Conservation (phyloP, 2,113 vertebrate genomes). For the Tor tambroides region DNA sequence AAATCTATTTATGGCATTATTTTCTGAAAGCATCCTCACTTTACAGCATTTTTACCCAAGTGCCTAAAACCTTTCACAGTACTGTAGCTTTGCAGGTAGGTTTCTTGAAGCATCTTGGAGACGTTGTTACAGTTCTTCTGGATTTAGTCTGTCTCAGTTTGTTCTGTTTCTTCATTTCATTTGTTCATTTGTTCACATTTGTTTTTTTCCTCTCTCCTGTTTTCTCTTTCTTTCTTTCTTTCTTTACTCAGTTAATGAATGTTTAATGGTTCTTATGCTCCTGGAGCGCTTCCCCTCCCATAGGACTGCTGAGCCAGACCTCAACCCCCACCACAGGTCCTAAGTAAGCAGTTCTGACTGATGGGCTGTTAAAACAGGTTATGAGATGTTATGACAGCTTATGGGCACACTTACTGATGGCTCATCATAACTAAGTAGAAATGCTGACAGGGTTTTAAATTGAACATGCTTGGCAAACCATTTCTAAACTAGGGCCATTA, state of each 20-base stretch:
- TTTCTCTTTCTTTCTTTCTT: background rate
- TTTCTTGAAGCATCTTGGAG: too few relatives aligned
- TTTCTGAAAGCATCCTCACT: too few relatives aligned
- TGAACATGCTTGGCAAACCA: background rate
- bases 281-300: background rate
- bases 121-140: too few relatives aligned
- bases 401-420: background rate
- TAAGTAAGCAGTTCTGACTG: constrained; percentile 19
- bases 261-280: background rate
- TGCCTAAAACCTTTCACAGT: too few relatives aligned
- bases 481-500: constrained; percentile 16
- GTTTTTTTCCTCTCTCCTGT: background rate
- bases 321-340: background rate
- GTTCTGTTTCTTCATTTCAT: too few relatives aligned
- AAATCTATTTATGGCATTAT: too few relatives aligned
- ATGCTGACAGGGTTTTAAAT: constrained; percentile 12
- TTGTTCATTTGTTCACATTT: too few relatives aligned
- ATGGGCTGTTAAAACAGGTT: constrained; percentile 27
- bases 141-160: too few relatives aligned
- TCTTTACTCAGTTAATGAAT: background rate
- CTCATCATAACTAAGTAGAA: constrained; percentile 23
- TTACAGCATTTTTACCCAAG: too few relatives aligned
- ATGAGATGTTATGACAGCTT: constrained; percentile 22
- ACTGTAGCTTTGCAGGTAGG: too few relatives aligned
- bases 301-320: constrained; percentile 26